phyloP scores from a whole-genome alignment of 2,888 invertebrate genomes.

The Protophormia terraenovae region DNA sequence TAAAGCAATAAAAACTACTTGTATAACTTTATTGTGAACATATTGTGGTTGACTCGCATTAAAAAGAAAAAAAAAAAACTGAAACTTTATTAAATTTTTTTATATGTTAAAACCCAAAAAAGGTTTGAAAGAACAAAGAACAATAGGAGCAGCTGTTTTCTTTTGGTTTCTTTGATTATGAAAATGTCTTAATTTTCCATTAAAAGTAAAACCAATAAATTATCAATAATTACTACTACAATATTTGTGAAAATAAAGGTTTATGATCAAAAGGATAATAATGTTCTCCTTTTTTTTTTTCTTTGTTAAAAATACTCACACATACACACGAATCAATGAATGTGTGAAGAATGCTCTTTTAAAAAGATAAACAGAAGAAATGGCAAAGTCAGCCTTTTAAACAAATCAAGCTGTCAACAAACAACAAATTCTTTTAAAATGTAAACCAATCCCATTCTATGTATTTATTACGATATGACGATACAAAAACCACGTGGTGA shows the following conservation, averaged over 20 bases:
- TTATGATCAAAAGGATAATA: conserved; percentile 42
- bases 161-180: background rate
- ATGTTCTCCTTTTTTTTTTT: conserved; percentile 13
- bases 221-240: conserved; percentile 56
- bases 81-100: conserved; percentile 18
- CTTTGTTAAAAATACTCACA: background rate
- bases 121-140: background rate
- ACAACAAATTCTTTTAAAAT: conserved; percentile 57
- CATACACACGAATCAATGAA: background rate
- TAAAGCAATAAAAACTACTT: conserved; percentile 24
- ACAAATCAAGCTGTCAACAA: conserved; percentile 68
- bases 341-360: conserved; percentile 16
- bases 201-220: conserved; percentile 59
- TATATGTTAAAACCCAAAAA: background rate
- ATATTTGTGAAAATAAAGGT: conserved; percentile 47
- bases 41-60: conserved; percentile 43
- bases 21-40: conserved; percentile 33
- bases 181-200: conserved; percentile 32
- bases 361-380: conserved; percentile 19
- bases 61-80: background rate
- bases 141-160: conserved; percentile 42
- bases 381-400: conserved; percentile 60
- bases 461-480: conserved; percentile 51
- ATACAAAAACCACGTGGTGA: conserved; percentile 67
- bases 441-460: conserved; percentile 58